Percentiles rank a stretch among this genome's conserved stretches.
phyloP scores from a whole-genome alignment of 2,888 invertebrate genomes.

The Mongoloraphidia duomilia region DNA sequence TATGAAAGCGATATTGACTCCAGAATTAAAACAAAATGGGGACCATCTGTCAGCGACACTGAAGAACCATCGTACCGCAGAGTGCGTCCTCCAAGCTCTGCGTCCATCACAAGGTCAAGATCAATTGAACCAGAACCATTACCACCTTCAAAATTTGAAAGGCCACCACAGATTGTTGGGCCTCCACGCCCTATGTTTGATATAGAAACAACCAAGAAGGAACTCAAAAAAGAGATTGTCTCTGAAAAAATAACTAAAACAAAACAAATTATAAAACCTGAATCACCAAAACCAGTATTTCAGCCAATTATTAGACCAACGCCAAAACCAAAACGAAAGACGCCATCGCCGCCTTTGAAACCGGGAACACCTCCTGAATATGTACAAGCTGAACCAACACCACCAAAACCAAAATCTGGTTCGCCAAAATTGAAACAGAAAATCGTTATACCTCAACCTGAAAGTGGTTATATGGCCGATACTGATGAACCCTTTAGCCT shows the following conservation, averaged over 20 bases:
- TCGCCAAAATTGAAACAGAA: constrained; percentile 38
- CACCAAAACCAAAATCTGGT: constrained; percentile 27
- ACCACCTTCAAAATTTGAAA: constrained; percentile 39
- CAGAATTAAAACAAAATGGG: constrained; percentile 37
- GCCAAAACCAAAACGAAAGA: constrained; percentile 17
- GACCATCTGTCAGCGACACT: constrained; percentile 46
- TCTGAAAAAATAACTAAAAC: constrained; percentile 22
- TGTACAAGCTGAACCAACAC: constrained; percentile 22
- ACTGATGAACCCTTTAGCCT: constrained; percentile 44
- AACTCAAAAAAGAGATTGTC: constrained; percentile 17
- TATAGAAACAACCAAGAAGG: constrained; percentile 21
- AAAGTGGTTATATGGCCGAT: constrained; percentile 55
- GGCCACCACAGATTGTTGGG: constrained; percentile 30
- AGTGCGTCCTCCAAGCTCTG: constrained; percentile 34
- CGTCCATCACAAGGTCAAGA: constrained; percentile 30
- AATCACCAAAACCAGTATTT: not conserved
- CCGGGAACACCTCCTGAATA: constrained; percentile 30
- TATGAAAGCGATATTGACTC: constrained; percentile 51
- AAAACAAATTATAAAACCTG: constrained; percentile 16
- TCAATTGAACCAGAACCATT: constrained; percentile 40
- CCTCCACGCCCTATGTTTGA: constrained; percentile 27
- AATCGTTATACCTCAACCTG: constrained; percentile 25
- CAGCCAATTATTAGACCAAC: constrained; percentile 13
- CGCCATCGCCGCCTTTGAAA: constrained; percentile 25
- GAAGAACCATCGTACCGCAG: constrained; percentile 43